Percentiles rank a stretch among this genome's conserved stretches.
phyloP scores from a whole-genome alignment of 2,888 invertebrate species.

The Pseudanteris insignis region DNA sequence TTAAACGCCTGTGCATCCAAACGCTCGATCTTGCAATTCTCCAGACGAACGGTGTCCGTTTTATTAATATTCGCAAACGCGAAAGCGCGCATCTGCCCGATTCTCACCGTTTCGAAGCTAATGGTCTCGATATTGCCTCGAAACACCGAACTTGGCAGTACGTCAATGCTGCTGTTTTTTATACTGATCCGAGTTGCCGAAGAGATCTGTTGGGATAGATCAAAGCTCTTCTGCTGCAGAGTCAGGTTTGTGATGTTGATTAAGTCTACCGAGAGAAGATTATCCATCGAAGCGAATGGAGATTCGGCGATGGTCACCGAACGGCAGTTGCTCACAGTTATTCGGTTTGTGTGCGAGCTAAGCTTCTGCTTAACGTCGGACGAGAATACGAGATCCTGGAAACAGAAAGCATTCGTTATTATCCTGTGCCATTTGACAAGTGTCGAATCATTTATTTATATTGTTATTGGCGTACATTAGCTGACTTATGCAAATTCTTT shows the following conservation, averaged over 20 bases:
- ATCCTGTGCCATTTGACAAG: neutral
- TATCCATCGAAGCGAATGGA: conserved; percentile 71
- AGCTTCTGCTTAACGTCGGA: conserved; percentile 70
- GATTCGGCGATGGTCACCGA: conserved; percentile 57
- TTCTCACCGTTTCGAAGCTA: conserved; percentile 71
- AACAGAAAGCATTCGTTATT: conserved; percentile 9
- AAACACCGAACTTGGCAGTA: conserved; percentile 71
- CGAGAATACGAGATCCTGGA: conserved; percentile 73
- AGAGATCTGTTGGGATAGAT: conserved; percentile 52
- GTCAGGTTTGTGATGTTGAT: conserved; percentile 72
- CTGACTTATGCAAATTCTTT: conserved; percentile 5
- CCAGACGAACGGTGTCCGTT: conserved; percentile 73
- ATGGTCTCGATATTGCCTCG: conserved; percentile 78
- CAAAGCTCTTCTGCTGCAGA: conserved; percentile 67
- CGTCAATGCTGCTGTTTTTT: conserved; percentile 65
- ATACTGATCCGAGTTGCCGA: conserved; percentile 63
- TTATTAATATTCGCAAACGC: conserved; percentile 79
- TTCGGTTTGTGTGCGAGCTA: conserved; percentile 69
- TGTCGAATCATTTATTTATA: conserved; percentile 10
- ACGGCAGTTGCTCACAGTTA: conserved; percentile 75
- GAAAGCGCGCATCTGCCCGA: conserved; percentile 75
- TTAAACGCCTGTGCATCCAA: conserved; percentile 81
- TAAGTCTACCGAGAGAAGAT: conserved; percentile 73
- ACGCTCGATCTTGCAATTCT: conserved; percentile 70
- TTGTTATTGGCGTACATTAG: conserved; percentile 7